Percentiles rank a stretch among this genome's conserved stretches.
Evolutionary conservation across 2,113 vertebrate genomes (phyloP).

Genomic region (Brachyhypopomus gauderio): DNA sequence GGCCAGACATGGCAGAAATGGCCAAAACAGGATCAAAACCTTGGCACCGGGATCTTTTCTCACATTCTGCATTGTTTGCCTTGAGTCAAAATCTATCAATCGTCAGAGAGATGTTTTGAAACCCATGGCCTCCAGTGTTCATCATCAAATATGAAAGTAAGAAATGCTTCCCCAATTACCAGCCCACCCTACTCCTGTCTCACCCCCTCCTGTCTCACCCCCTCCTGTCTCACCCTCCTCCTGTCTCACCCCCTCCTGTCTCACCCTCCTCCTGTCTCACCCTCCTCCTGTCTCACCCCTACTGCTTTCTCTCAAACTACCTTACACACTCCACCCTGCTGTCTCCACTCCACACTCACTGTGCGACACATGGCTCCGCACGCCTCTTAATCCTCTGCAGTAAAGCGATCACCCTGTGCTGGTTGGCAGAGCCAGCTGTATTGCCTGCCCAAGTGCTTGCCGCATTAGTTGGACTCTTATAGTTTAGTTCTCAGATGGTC

Average conservation of each 20-base stretch:
- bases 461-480: conserved; percentile 2
- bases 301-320: conserved; percentile 41
- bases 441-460: conserved; percentile 21
- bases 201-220: conserved; percentile 35
- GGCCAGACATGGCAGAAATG: too few relatives aligned
- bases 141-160: conserved; percentile 66
- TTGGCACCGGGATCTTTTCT: neutral
- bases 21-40: neutral
- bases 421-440: neutral
- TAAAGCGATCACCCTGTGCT: neutral
- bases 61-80: neutral
- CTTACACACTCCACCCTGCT: conserved; percentile 21
- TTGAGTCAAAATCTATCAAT: neutral
- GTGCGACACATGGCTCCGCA: neutral
- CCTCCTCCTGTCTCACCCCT: too few relatives aligned
- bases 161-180: conserved; percentile 77
- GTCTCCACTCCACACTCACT: conserved; percentile 46
- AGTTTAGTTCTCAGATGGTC: conserved; percentile 7
- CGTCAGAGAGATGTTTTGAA: neutral
- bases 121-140: neutral
- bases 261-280: conserved; percentile 43
- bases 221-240: conserved; percentile 50
- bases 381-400: neutral
- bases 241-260: conserved; percentile 37
- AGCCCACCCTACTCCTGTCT: conserved; percentile 47